Base-by-base conservation (phyloP, 2,113 vertebrate genomes). In the Brienomyrus brachyistius region DNA sequence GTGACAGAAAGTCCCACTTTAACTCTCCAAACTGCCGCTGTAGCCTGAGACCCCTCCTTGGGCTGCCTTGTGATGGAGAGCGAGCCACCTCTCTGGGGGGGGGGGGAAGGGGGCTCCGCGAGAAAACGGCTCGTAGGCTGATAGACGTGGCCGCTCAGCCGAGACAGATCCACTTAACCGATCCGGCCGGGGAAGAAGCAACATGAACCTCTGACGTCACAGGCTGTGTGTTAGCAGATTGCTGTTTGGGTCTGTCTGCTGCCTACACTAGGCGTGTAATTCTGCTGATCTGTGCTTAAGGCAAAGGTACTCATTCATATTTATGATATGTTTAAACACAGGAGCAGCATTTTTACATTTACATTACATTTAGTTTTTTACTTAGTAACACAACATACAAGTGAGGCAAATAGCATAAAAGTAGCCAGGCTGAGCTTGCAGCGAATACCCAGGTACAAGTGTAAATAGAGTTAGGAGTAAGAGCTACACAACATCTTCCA, bases 121-220 rank as follows among this genome's bases (percentile, higher is more conserved):
- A 21, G 52, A 51, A 31, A 7, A 84, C 70, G 91, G 88, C 54
- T 45, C n/a, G 88, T 89, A 86, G 90, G 91, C 88, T 27, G 56
- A 56, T 86, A 86, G 86, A 88, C 90, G 47, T 56, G 59, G 54
- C 70, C 80, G 85, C 93, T 94, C 52, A 91, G 87, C 91, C 91
- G 74, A 88, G 84, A 90, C 62, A 91, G 95, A 95, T 95, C 94
- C 94, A 94, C 95, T 95, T 95, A 95, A 92, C 89, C 91, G 88
- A 92, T 88, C 92, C 84, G 10, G 92, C 91, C 93, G 91, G 91
- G 92, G 92, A 92, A 93, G 85, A 89, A n/a, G 92, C 88, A 40
- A 84, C 90, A 90, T 45, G 45, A 84, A 10, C 62, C 62, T 27
- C 43, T 91, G 92, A 91, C 90, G 77, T 93, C 87, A 85, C 40